Evolutionary conservation across 2,113 vertebrate species (phyloP).

Genomic region (Sinocyclocheilus maitianheensis): DNA sequence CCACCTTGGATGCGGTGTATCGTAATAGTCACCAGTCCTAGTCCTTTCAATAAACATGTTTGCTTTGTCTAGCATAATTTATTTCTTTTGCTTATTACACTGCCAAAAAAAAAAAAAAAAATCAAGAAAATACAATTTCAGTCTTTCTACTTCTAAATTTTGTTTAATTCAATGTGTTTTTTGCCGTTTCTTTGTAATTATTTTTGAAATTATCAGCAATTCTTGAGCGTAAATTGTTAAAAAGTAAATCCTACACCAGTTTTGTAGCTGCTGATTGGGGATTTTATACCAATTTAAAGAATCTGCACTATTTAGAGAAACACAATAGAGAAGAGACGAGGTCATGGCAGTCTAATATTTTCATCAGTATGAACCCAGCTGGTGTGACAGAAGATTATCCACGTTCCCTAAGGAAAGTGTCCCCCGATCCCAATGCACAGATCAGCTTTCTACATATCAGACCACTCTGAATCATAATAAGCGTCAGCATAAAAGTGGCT

Average conservation of each 20-base stretch:
- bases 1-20: neutral
- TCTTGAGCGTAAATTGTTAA: neutral
- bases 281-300: neutral
- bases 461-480: conserved; percentile 52
- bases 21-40: neutral
- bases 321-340: conserved; percentile 21
- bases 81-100: neutral
- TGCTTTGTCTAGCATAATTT: neutral
- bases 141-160: too few species aligned
- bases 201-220: neutral
- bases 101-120: neutral
- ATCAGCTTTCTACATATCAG: conserved; percentile 42
- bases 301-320: conserved; percentile 39
- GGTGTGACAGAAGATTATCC: conserved; percentile 57
- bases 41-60: neutral
- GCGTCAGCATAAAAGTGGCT: conserved; percentile 48
- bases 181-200: neutral
- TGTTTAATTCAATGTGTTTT: neutral
- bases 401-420: conserved; percentile 51
- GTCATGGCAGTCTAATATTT: conserved; percentile 45
- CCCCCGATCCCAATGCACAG: conserved; percentile 46
- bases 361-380: conserved; percentile 57
- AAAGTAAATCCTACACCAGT: neutral
- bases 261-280: neutral
- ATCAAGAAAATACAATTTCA: neutral